Base-by-base conservation (phyloP, 2,797 vertebrate species). In the Hephaestus fuliginosus region DNA sequence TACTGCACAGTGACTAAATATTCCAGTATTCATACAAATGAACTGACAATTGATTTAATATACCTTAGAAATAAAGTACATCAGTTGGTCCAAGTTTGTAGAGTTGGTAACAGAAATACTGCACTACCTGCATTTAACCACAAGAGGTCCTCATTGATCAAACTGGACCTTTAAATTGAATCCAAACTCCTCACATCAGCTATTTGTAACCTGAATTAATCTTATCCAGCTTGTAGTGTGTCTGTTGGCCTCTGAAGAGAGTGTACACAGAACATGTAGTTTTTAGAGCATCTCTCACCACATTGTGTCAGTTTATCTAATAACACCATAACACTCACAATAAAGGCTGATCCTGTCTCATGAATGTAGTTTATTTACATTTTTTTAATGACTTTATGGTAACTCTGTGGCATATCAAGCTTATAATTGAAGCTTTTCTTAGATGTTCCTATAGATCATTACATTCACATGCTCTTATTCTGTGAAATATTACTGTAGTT, bases 51-150 rank as follows among this genome's bases (percentile, higher is more conserved):
- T 14, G 17, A 3, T 66, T 67, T 36, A 25, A 33, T 55, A 30
- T 12, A 0, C 22, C 9, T 18, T 13, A 51, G 25, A 44, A 60
- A 33, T 33, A 61, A 4, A 22, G 7, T 17, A 10, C 4, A 15
- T 22, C 39, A 4, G 1, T 58, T 33, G 13, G 14, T 56, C 5
- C 0, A 3, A 6, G 0, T 5, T 36, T 1, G 18, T 25, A 3
- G n/a, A 18, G 53, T 9, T 52, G 8, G 1, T 30, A 14, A 61
- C 2, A 12, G 12, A 30, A 8, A 5, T 13, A n/a, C 0, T 13
- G 1, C 2, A 43, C 18, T 4, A 58, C 18, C n/a, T 85, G 85
- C 51, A 69, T 25, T 81, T 58, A 9, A 3, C 88, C 92, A 80
- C 76, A 17, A 49, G 91, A 83, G 67, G 83, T 57, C 80, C 10